Evolutionary conservation across 92 coral and sea anemone genomes (phyloP).

Genomic region (Palythoa caribaeorum): DNA sequence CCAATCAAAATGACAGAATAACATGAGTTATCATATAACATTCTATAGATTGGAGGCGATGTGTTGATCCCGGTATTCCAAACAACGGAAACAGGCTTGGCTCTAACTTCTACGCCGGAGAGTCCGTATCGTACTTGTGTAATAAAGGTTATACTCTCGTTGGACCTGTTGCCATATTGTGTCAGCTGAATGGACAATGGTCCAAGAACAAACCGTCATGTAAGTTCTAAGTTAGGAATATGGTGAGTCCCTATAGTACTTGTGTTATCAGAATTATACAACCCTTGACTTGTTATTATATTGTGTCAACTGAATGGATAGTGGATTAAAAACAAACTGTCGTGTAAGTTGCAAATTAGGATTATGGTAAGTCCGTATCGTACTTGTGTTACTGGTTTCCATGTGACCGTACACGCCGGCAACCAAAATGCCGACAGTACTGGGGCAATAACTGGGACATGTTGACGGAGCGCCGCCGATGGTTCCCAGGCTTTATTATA

Average conservation of each 20-base stretch:
- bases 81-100: neutral
- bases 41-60: neutral
- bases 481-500: no score
- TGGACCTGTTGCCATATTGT: neutral
- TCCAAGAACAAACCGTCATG: neutral
- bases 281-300: neutral
- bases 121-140: neutral
- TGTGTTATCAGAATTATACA: neutral
- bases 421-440: no score
- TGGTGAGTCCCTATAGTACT: neutral
- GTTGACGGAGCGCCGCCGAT: no score
- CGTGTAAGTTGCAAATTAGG: neutral
- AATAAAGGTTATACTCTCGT: neutral
- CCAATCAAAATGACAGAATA: no score
- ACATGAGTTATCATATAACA: no score
- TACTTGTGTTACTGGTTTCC: no score
- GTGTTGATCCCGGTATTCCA: constrained; percentile 5
- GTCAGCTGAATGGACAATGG: constrained; percentile 9
- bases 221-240: neutral
- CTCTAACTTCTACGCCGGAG: neutral
- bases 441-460: no score
- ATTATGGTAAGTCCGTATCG: neutral
- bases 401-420: no score
- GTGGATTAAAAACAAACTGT: neutral
- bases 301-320: neutral